Evolutionary conservation across 2,888 invertebrate species (phyloP), one percentile per base, ranked within the genome.

Genomic region (Poecilobothrus nobilitatus): DNA sequence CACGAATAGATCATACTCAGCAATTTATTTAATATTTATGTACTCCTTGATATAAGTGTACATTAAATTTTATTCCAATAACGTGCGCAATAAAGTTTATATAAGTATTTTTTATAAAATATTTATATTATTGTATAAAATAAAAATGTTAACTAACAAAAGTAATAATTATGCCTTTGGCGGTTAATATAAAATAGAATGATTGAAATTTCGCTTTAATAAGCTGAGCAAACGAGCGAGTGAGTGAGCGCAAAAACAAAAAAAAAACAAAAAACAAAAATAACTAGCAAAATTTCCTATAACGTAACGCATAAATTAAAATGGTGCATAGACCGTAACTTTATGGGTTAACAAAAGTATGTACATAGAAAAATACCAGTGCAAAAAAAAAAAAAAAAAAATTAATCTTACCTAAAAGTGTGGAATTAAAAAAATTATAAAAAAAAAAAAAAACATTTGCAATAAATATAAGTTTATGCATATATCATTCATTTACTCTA

Each of bases 261-360:
- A 53, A 53, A 53, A 27, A n/a, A 44, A 9, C 12, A 9, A 44
- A 12, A 53, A 53, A 53, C 18, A 53, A 44, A 44, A 44, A 44
- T 12, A 12, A 37, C 12, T 37, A 37, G 37, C 8, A 37, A 37
- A 37, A 37, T 10, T 37, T 18, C n/a, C 6, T 53, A 53, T 53
- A 53, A 53, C 53, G 53, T 53, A 53, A 53, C 53, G 53, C 53
- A 53, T 53, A 53, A 53, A 53, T 53, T 53, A 53, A 53, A 53
- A 53, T 53, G 53, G 53, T 53, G 53, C 53, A 53, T 53, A 53
- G 53, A 53, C 53, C 53, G 53, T 53, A 53, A 53, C 53, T 53
- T 53, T 53, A 53, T 53, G 53, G 53, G 53, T 53, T 53, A 53
- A 53, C 6, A 53, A 6, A 53, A 53, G 18, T 53, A 27, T 5